Base-by-base conservation (phyloP, 2,888 invertebrate species). In the Balanococcus diminutus region DNA sequence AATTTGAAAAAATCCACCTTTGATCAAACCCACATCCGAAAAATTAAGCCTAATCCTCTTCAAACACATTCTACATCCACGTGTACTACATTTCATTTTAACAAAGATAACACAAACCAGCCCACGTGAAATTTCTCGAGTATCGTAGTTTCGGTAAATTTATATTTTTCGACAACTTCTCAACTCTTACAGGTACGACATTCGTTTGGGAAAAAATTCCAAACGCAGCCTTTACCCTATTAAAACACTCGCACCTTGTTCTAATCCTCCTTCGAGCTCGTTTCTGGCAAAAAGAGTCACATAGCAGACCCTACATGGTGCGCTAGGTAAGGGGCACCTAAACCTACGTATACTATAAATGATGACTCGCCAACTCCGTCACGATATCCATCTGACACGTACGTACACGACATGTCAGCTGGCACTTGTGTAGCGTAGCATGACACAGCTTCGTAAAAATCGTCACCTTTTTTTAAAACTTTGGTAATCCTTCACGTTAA, bases 341-440 rank as follows among this genome's bases (percentile, higher is more conserved):
- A 6, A 56, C 56, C 46, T 46, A 22, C 56, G 9, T 22, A 2
- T 56, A 56, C 9, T 56, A 56, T 56, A 56, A 56, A 56, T 56
- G 67, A 28, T 28, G 28, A 67, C 67, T 67, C 28, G 25, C 28
- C 67, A 67, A 67, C 67, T 67, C n/a, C 28, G 67, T 67, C 67
- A 67, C 67, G 67, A 67, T 67, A 67, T 67, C 67, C 67, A 67
- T 14, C 67, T 67, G 67, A 67, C 67, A 67, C 67, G 67, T 28
- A 67, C n/a, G n/a, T n/a, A n/a, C 46, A 46, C 36, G 36, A 6
- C 28, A 67, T 28, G 67, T 67, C 67, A 28, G 28, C 28, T 67
- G 25, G 67, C 28, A 28, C 67, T 67, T 56, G 56, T 56, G 22
- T 22, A 56, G 22, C 28, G 67, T 67, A 67, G 67, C 67, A 28